Percentiles rank a stretch among this genome's conserved stretches.
phyloP scores from a whole-genome alignment of 2,797 vertebrate genomes.

The Enteromius afrohamiltoni region DNA sequence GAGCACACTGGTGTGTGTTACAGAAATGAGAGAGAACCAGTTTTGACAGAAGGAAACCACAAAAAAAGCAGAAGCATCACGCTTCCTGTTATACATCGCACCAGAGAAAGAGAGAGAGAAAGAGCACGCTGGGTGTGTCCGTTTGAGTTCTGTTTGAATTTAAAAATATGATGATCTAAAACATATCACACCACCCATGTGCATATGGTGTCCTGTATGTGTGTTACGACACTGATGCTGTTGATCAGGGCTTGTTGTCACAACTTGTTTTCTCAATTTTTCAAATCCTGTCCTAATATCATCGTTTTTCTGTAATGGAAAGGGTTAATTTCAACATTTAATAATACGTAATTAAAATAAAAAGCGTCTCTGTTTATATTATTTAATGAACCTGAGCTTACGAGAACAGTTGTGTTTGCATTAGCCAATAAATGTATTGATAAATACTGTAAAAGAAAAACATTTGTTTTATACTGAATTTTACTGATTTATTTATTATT shows the following conservation, averaged over 20 bases:
- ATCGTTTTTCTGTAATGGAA: background rate
- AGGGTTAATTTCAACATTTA: background rate
- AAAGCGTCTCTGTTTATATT: background rate
- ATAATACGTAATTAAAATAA: background rate
- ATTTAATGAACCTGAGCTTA: background rate
- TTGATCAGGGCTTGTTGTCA: background rate
- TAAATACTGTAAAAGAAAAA: no score
- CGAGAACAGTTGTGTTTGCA: background rate
- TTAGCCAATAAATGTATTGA: background rate
- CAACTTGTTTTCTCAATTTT: background rate
- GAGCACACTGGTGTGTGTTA: slow-evolving; percentile 52
- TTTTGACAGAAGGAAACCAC: slow-evolving; percentile 73
- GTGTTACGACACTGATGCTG: background rate
- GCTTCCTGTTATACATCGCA: slow-evolving; percentile 79
- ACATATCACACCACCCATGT: background rate
- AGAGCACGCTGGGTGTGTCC: slow-evolving; percentile 21
- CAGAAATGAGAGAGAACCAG: slow-evolving; percentile 71
- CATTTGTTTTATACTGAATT: no score
- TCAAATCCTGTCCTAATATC: background rate
- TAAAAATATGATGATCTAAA: slow-evolving; percentile 1
- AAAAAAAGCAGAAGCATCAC: slow-evolving; percentile 82
- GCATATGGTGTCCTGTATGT: background rate
- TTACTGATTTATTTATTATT: no score
- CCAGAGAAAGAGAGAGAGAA: slow-evolving; percentile 58
- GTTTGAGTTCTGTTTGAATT: slow-evolving; percentile 35